Evolutionary conservation across 2,797 vertebrate genomes (phyloP), one percentile per base, ranked within the genome.

Genomic region (Microchirus variegatus): DNA sequence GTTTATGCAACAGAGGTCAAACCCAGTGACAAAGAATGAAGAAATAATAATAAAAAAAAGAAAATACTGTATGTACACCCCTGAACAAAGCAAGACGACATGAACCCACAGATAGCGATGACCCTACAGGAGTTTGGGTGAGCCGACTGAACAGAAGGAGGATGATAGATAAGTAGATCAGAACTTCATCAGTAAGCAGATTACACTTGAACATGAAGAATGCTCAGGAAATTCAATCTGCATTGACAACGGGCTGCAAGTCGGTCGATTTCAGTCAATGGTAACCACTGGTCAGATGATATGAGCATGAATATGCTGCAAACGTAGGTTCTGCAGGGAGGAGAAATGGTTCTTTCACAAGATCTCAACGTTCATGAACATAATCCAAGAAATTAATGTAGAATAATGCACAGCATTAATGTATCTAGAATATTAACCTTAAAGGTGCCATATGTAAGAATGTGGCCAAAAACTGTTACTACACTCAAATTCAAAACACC

Each of bases 151-250:
- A 80, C 90, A 89, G 84, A 85, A 84, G 89, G 87, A 60, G 31
- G 31, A 31, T 54, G 70, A 74, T 69, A 59, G 85, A 81, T 90
- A 63, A 89, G 80, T 50, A 83, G 88, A 91, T 31, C 31, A 31
- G 31, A 31, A 31, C 31, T 31, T 31, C 31, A 31, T 31, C 31
- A 31, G 31, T 31, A 31, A 31, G 31, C 31, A 31, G 31, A 31
- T 92, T 90, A 90, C 61, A 62, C 80, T 78, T 83, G 42, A 89
- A 85, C 83, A 78, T 71, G 66, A 75, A 80, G 83, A 83, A 83
- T 67, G 67, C 60, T 65, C 10, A 16, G 75, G 66, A 70, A 80
- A 69, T 57, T 68, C 56, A 38, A 61, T 71, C 64, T 77, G 73
- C 10, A n/a, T 36, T 60, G 57, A 71, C 49, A 75, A 67, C 47